Conservation (phyloP, 2,113 vertebrate genomes). For the Catharus minimus region DNA sequence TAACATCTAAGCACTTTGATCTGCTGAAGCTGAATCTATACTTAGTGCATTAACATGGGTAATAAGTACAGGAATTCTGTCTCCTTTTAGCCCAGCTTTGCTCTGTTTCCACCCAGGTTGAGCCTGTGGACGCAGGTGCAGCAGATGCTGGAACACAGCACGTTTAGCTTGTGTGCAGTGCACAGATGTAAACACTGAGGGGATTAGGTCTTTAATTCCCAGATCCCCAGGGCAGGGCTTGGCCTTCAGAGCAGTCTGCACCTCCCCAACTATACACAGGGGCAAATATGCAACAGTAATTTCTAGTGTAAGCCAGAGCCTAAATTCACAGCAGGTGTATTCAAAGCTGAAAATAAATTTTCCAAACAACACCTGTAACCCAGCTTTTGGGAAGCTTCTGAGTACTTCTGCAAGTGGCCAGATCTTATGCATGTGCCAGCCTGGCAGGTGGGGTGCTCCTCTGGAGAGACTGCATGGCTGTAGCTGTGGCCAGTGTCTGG, state of each 20-base stretch:
- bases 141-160: background rate
- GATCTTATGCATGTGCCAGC: background rate
- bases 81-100: background rate
- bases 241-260: background rate
- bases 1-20: conserved; percentile 12
- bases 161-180: background rate
- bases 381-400: background rate
- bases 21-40: background rate
- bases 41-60: background rate
- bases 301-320: background rate
- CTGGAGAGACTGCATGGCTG: background rate
- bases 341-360: background rate
- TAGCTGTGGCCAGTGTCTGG: background rate
- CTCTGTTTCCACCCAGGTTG: background rate
- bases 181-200: background rate
- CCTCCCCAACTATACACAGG: background rate
- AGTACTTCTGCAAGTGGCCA: background rate
- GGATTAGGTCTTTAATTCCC: background rate
- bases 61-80: background rate
- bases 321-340: background rate
- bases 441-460: background rate
- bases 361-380: background rate
- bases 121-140: background rate
- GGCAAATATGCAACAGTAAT: background rate
- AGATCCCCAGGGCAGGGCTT: background rate